These are phyloP conservation scores for Volucella inanis DNA, from an alignment of 2,888 invertebrate genomes.

Conservation along the genomic window DNA sequence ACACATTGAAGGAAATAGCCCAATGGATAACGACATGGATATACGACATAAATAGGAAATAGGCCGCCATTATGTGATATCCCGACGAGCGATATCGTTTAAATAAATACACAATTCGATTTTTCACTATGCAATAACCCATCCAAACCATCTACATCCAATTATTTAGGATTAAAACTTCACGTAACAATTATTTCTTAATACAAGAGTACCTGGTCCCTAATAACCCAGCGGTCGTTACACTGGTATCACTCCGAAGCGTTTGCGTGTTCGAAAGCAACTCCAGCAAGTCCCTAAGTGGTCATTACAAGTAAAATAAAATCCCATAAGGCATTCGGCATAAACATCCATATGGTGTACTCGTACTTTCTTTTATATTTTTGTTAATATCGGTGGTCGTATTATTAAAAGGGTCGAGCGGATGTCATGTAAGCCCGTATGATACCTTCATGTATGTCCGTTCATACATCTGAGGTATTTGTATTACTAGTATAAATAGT, in stretches of 20 bases:
- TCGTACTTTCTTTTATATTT: conserved; percentile 32
- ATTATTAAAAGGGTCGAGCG: conserved; percentile 62
- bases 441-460: too few species aligned
- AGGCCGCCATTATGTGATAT: too few species aligned
- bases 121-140: too few species aligned
- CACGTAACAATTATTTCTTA: conserved; percentile 23
- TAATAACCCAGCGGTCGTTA: conserved; percentile 11
- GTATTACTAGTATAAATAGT: conserved; percentile 8
- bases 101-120: too few species aligned
- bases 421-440: conserved; percentile 19
- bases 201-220: conserved; percentile 1
- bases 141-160: background rate
- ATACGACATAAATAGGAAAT: too few species aligned
- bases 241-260: background rate
- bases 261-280: conserved; percentile 23
- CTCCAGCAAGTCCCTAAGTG: conserved; percentile 48
- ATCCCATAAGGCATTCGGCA: conserved; percentile 52
- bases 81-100: too few species aligned
- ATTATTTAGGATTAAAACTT: conserved; percentile 14
- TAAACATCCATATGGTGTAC: conserved; percentile 40
- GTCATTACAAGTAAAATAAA: conserved; percentile 57
- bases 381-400: conserved; percentile 34
- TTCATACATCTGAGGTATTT: conserved; percentile 39
- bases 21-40: too few species aligned
- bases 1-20: too few species aligned